Evolutionary conservation across 1,140 invertebrate genomes (phyloP).

Genomic region (Thaumatotibia leucotreta): DNA sequence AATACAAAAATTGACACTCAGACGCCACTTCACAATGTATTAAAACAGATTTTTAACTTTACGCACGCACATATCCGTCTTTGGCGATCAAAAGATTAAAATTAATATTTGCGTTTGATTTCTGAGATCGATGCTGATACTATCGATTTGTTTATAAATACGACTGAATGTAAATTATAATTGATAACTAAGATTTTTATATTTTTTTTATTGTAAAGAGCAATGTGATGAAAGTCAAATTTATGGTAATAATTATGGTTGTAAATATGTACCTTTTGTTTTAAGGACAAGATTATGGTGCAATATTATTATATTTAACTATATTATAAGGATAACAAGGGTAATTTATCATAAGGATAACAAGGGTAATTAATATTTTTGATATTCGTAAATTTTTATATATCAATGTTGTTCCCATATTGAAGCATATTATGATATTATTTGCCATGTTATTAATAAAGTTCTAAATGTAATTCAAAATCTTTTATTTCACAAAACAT

Average conservation of each 20-base stretch:
- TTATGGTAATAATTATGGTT: not conserved
- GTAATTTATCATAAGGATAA: no score
- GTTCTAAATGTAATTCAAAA: conserved; percentile 53
- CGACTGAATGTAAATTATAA: not conserved
- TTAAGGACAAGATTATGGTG: not conserved
- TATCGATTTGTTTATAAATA: no score
- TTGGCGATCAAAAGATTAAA: no score
- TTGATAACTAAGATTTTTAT: not conserved
- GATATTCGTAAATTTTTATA: not conserved
- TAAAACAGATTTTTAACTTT: no score
- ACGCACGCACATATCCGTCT: no score
- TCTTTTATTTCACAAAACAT: conserved; percentile 62
- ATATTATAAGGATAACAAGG: not conserved
- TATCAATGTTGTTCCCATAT: no score
- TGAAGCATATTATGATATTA: not conserved
- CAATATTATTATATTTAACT: not conserved
- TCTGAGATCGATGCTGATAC: no score
- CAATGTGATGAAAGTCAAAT: not conserved
- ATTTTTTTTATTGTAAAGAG: not conserved
- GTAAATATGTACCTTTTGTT: not conserved
- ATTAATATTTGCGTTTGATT: no score
- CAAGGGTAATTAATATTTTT: no score
- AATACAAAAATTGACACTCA: no score
- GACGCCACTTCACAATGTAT: no score
- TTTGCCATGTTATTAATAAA: conserved; percentile 18